Base-by-base conservation (phyloP, 1,140 invertebrate species). In the Tetraneura akinire region DNA sequence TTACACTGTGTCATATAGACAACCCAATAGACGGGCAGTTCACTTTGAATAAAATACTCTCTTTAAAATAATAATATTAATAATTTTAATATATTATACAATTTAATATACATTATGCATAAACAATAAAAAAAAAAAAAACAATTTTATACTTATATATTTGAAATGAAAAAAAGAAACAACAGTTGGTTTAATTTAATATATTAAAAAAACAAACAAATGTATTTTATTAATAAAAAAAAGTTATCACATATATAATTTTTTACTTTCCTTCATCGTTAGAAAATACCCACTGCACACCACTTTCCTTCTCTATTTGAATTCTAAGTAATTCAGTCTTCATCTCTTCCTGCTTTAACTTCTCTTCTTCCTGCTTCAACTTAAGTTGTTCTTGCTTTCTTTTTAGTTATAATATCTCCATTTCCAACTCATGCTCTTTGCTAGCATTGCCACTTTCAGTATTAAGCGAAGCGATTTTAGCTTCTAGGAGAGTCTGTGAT, bases 291-390 rank as follows among this genome's bases (percentile, higher is more conserved):
- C 16, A 13, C 26, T 73, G 4, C 29, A 73, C 21, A 13, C 49
- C 49, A 51, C 16, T 73, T 51, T 53, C 47, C 11, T 9, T 0
- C 5, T 73, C 21, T 23, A 73, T 23, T 23, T 73, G 70, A 51
- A 73, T 23, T 73, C 13, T 73, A 6, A 73, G 49, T 16, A 73
- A 73, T 53, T 73, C 70, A n/a, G 70, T 73, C n/a, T 73, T 73
- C 21, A 73, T 73, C 49, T 53, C 11, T 32, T 73, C 49, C 11
- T 53, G 70, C 18, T 16, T 49, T 32, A 73, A 73, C 26, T 73
- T 73, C 21, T 53, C 70, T 73, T 73, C 70, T 21, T 71, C 47
- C 47, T 71, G 68, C 1, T 70, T 42, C n/a, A 42, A 42, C n/a
- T 68, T 42, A n/a, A n/a, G n/a, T 45, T 70, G 6, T 70, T 70